These are phyloP conservation scores for Hystrix brachyura DNA, from an alignment of 2,113 vertebrate genomes.

Conservation along the genomic window DNA sequence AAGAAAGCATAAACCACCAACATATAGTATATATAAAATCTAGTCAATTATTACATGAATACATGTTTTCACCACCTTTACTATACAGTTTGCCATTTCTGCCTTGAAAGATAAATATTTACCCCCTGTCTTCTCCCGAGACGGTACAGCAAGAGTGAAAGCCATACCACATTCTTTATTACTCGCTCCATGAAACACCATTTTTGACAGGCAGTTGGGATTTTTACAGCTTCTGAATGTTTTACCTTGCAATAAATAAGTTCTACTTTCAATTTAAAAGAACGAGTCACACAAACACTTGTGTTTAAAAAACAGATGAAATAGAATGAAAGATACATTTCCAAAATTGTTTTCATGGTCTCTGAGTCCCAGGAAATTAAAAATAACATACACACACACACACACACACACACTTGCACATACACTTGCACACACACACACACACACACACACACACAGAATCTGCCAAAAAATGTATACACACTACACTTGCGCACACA, in stretches of 20 bases:
- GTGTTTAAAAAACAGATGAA: slow-evolving; percentile 48
- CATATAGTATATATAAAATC: not conserved
- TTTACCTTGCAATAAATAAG: slow-evolving; percentile 59
- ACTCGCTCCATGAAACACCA: not conserved
- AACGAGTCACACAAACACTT: slow-evolving; percentile 34
- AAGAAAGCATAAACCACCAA: not conserved
- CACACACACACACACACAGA: not conserved
- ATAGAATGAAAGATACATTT: not conserved
- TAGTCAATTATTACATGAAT: not conserved
- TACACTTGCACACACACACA: no score
- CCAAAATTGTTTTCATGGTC: not conserved
- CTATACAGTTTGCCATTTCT: not conserved
- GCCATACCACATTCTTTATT: not conserved
- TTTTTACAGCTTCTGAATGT: slow-evolving; percentile 20
- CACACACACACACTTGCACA: not conserved
- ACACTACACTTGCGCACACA: no score
- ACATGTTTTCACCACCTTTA: not conserved
- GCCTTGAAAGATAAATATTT: not conserved
- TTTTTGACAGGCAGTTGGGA: not conserved
- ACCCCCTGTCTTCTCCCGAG: not conserved
- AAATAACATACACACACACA: no score
- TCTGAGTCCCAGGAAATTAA: not conserved
- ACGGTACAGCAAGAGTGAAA: not conserved
- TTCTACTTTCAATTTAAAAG: not conserved
- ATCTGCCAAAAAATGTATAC: not conserved